Conservation (phyloP, 2,888 invertebrate genomes). For the Lasioglossum calceatum region DNA sequence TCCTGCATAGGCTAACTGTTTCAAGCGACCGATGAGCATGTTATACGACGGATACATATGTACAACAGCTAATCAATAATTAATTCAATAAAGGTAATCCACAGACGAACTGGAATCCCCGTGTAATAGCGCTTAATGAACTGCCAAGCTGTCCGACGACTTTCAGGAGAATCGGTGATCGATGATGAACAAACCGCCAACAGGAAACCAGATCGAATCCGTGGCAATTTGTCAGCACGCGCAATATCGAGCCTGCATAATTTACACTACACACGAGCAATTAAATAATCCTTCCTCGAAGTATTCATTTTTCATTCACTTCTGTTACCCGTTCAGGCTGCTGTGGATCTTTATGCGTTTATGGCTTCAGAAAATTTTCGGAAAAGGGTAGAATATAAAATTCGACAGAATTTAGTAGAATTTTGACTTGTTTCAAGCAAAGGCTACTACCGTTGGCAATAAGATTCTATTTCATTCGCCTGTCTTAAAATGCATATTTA, state of each 20-base stretch:
- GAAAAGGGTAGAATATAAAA: no score
- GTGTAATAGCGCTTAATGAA: neutral
- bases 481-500: no score
- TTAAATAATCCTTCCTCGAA: neutral
- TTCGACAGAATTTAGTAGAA: no score
- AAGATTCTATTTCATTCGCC: no score
- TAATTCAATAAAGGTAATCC: conserved; percentile 25
- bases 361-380: no score
- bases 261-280: neutral
- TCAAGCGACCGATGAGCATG: neutral
- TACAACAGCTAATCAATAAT: conserved; percentile 21
- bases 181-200: neutral
- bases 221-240: neutral
- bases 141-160: neutral
- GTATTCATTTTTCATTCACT: neutral
- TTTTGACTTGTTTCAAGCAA: no score
- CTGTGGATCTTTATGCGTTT: no score
- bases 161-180: neutral
- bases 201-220: neutral
- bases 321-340: no score
- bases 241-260: neutral
- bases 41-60: conserved; percentile 3
- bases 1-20: neutral
- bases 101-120: neutral
- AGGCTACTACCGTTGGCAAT: no score